Conservation (phyloP, 2,888 invertebrate species). For the Drosophila birchii region DNA sequence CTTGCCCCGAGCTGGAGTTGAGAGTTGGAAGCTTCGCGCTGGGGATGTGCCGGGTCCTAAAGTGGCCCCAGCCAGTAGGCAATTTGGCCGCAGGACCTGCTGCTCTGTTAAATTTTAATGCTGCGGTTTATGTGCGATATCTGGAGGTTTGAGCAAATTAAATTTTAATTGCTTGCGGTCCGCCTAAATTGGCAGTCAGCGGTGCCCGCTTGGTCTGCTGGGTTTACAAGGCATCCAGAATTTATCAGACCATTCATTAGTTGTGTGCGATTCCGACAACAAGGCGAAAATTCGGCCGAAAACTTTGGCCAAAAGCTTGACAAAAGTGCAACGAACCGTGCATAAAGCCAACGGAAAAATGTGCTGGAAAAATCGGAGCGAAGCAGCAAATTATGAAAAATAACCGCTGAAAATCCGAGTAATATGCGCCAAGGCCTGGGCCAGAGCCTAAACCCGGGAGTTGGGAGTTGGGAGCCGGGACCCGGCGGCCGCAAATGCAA, state of each 20-base stretch:
- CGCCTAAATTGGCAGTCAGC: constrained; percentile 46
- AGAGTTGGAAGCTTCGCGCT: background rate
- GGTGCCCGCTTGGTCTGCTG: constrained; percentile 20
- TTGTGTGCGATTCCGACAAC: constrained; percentile 25
- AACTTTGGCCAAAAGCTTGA: constrained; percentile 47
- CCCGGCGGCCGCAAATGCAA: constrained; percentile 49
- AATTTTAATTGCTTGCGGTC: constrained; percentile 71
- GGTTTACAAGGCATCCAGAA: constrained; percentile 43
- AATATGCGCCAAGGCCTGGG: constrained; percentile 27
- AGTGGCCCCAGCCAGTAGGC: constrained; percentile 50
- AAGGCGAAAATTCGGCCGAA: constrained; percentile 30
- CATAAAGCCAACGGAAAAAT: constrained; percentile 34
- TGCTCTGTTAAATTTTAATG: constrained; percentile 67
- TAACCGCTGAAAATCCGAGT: constrained; percentile 39
- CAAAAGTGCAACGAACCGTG: constrained; percentile 63
- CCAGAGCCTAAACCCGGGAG: constrained; percentile 22
- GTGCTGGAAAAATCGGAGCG: constrained; percentile 42
- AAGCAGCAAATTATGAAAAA: constrained; percentile 70
- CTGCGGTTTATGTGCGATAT: constrained; percentile 53
- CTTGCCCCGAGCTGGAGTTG: constrained; percentile 6
- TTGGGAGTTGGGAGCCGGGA: constrained; percentile 12
- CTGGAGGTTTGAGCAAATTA: constrained; percentile 56
- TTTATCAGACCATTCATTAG: constrained; percentile 57
- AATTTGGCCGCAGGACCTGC: constrained; percentile 47
- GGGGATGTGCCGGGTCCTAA: constrained; percentile 42